These are phyloP conservation scores for Andrena trimmerana DNA, from an alignment of 2,888 invertebrate species.

Conservation along the genomic window DNA sequence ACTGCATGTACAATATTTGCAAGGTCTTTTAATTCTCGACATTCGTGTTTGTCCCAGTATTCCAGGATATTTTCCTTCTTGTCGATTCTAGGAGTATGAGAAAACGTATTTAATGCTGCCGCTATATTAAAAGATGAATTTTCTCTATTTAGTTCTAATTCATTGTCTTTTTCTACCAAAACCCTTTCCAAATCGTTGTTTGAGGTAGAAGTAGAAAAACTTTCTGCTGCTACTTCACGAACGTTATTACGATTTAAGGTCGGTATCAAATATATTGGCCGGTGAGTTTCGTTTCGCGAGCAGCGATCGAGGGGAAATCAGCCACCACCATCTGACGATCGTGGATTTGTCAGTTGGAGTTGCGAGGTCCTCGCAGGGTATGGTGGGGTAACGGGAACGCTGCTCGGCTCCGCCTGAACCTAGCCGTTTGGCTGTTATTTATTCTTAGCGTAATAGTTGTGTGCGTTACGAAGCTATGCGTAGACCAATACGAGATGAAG, in stretches of 20 bases:
- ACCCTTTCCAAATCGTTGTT: neutral
- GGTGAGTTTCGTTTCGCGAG: too few relatives aligned
- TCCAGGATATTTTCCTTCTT: neutral
- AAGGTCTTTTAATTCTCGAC: neutral
- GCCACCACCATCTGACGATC: too few relatives aligned
- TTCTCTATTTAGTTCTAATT: neutral
- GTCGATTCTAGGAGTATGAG: neutral
- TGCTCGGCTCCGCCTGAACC: too few relatives aligned
- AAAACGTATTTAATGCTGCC: neutral
- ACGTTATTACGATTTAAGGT: neutral
- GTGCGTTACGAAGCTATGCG: too few relatives aligned
- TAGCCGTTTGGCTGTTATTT: too few relatives aligned
- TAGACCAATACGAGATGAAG: too few relatives aligned
- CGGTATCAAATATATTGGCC: too few relatives aligned
- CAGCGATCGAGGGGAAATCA: too few relatives aligned
- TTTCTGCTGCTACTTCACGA: neutral
- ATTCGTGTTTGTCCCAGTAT: slow-evolving; percentile 13
- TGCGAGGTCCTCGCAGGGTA: too few relatives aligned
- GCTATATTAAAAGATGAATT: slow-evolving; percentile 1
- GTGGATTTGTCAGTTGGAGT: too few relatives aligned
- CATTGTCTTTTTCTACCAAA: neutral
- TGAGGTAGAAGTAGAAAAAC: neutral
- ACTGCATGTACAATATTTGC: slow-evolving; percentile 7
- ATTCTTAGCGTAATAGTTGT: too few relatives aligned
- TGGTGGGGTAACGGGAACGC: too few relatives aligned